phyloP scores from a whole-genome alignment of 2,888 invertebrate species.

The Dione vanillae region DNA sequence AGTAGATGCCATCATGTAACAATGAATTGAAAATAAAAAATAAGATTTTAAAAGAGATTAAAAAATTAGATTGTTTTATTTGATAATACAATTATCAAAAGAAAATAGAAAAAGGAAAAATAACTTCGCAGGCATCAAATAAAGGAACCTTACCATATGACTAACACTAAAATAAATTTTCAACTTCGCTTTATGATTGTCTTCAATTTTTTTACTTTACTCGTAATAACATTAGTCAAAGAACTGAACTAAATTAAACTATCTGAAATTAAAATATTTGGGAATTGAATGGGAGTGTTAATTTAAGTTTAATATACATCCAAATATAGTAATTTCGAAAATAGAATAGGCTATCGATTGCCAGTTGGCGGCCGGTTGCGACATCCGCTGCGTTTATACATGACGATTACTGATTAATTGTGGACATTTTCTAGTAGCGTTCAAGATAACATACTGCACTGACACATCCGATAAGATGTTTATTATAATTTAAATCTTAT shows the following conservation, averaged over 20 bases:
- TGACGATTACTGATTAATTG: slow-evolving; percentile 34
- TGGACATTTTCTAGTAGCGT: slow-evolving; percentile 17
- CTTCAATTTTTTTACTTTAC: too few species aligned
- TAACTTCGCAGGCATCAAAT: background rate
- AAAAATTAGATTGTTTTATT: too few species aligned
- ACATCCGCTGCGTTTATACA: slow-evolving; percentile 52
- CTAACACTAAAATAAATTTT: background rate
- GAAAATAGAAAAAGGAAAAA: background rate
- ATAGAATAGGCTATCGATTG: slow-evolving; percentile 57
- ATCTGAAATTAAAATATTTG: too few species aligned
- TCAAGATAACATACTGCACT: background rate
- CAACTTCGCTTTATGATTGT: background rate
- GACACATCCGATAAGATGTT: background rate
- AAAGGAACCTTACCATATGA: background rate
- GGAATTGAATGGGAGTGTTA: too few species aligned
- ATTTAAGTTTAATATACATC: slow-evolving; percentile 16
- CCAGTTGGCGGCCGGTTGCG: slow-evolving; percentile 56
- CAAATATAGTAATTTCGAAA: slow-evolving; percentile 50
- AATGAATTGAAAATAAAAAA: too few species aligned
- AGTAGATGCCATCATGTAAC: too few species aligned
- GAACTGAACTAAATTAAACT: too few species aligned
- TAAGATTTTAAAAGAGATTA: too few species aligned
- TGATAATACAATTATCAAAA: background rate
- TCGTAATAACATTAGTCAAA: too few species aligned
- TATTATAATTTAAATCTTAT: background rate